These are phyloP conservation scores for Coelopa frigida DNA, from an alignment of 1,140 invertebrate species.

Conservation along the genomic window DNA sequence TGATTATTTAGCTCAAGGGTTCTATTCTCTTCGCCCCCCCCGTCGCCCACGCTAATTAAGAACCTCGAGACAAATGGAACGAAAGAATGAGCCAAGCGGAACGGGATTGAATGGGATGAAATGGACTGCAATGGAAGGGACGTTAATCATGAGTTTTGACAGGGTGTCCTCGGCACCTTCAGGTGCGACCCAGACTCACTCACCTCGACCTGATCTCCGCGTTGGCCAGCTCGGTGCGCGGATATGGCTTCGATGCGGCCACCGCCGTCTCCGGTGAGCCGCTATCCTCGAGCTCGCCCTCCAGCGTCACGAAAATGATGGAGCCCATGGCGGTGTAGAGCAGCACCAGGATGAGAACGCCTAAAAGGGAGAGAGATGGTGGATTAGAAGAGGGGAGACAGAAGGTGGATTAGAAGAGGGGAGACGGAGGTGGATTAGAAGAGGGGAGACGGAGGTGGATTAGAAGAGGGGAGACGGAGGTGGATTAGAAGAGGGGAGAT, in stretches of 20 bases:
- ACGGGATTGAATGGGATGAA: too few relatives aligned
- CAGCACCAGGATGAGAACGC: constrained; percentile 77
- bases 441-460: neutral
- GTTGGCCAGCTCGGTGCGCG: constrained; percentile 46
- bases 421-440: constrained; percentile 1
- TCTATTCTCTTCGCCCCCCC: too few relatives aligned
- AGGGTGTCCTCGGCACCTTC: too few relatives aligned
- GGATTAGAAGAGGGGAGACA: constrained; percentile 1
- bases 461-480: neutral
- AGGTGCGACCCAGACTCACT: constrained; percentile 16
- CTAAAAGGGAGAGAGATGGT: constrained; percentile 33
- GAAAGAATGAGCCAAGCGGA: too few relatives aligned
- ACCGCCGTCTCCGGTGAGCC: constrained; percentile 48
- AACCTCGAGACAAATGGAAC: too few relatives aligned
- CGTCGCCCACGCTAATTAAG: too few relatives aligned
- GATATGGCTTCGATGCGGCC: constrained; percentile 54
- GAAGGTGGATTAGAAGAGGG: neutral
- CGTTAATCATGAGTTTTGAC: too few relatives aligned
- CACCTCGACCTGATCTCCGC: constrained; percentile 47
- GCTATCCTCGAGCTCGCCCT: constrained; percentile 53
- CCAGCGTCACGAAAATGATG: constrained; percentile 83
- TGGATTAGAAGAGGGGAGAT: constrained; percentile 1
- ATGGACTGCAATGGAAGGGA: too few relatives aligned
- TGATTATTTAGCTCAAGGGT: too few relatives aligned
- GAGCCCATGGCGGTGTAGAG: constrained; percentile 86